Conservation (phyloP, 2,888 invertebrate species). For the Oxycera nigricornis region DNA sequence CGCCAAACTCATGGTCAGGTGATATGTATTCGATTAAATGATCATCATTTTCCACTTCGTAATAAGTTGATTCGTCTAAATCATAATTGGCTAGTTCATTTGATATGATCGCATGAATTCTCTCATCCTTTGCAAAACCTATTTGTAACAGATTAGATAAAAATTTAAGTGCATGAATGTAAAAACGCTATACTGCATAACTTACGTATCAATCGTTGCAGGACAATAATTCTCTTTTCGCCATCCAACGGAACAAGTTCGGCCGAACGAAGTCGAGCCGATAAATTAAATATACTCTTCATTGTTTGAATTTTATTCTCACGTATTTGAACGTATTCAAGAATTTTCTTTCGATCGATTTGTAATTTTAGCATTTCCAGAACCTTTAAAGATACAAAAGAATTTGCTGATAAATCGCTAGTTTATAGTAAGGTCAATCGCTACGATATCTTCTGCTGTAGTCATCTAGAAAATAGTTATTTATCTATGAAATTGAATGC, state of each 20-base stretch:
- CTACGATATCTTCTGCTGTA: too few relatives aligned
- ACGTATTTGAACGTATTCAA: constrained; percentile 44
- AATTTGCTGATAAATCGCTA: neutral
- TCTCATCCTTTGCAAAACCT: constrained; percentile 36
- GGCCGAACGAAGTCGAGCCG: constrained; percentile 23
- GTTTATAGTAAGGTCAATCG: too few relatives aligned
- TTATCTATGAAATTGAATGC: too few relatives aligned
- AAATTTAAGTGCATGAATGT: too few relatives aligned
- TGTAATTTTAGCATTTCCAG: constrained; percentile 42
- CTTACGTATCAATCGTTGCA: constrained; percentile 13
- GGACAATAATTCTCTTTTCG: neutral
- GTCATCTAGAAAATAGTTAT: too few relatives aligned
- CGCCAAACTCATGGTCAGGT: constrained; percentile 40
- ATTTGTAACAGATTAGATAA: too few relatives aligned
- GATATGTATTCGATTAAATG: constrained; percentile 40
- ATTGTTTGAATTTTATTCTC: constrained; percentile 42
- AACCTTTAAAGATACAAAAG: constrained; percentile 35
- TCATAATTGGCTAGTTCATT: constrained; percentile 22
- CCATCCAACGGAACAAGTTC: neutral
- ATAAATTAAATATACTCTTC: constrained; percentile 45
- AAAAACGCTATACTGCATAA: neutral
- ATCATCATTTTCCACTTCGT: neutral
- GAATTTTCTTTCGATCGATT: constrained; percentile 46
- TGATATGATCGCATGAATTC: constrained; percentile 17
- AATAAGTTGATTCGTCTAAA: neutral